Evolutionary conservation across 2,113 vertebrate species (phyloP).

Genomic region (Lophura nycthemera): DNA sequence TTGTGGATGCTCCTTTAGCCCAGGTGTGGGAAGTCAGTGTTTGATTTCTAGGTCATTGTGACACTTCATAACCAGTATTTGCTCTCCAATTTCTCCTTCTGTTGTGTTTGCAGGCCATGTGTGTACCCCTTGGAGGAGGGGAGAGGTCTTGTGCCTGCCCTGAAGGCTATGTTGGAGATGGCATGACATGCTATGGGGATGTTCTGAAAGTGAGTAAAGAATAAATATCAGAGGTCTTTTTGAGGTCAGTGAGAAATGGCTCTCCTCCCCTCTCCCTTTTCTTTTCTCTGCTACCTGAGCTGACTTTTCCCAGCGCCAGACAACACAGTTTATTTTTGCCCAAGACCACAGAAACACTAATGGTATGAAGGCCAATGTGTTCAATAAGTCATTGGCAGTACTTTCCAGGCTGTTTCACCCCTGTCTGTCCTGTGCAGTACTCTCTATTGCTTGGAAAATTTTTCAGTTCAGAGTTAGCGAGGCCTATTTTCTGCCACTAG

Average conservation of each 20-base stretch:
- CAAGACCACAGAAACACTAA: not conserved
- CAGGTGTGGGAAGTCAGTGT: not conserved
- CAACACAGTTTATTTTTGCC: not conserved
- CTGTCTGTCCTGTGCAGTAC: not conserved
- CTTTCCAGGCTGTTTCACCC: not conserved
- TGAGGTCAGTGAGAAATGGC: not conserved
- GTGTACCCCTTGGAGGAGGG: constrained; percentile 73
- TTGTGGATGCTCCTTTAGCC: not conserved
- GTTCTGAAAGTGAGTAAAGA: constrained; percentile 76
- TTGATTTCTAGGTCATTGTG: not conserved
- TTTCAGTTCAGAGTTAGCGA: not conserved
- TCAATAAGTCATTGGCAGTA: not conserved
- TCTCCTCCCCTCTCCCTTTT: not conserved
- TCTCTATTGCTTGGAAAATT: not conserved
- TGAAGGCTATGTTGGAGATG: constrained; percentile 84
- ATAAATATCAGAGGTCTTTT: not conserved
- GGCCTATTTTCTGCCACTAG: not conserved
- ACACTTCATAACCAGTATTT: not conserved
- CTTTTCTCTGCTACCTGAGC: not conserved
- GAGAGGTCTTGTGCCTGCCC: constrained; percentile 83
- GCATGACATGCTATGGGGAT: constrained; percentile 85
- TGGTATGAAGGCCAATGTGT: not conserved
- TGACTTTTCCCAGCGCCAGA: not conserved
- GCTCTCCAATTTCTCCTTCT: not conserved
- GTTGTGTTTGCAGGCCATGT: constrained; percentile 82